These are phyloP conservation scores for Cephus runcator DNA, from an alignment of 2,888 invertebrate species.

Conservation along the genomic window DNA sequence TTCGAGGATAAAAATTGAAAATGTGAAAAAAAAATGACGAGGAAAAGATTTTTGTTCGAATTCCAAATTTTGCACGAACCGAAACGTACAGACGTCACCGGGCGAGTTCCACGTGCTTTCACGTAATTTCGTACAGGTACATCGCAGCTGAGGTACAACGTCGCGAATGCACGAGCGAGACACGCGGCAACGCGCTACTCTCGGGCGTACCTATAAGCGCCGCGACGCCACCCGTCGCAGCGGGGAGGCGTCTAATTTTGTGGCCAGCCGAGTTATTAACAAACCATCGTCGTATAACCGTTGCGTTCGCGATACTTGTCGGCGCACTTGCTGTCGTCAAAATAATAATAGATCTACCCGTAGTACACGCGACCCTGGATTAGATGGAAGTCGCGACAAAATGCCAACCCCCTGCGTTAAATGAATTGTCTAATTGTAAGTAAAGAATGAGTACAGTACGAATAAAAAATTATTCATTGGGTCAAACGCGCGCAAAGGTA, in stretches of 20 bases:
- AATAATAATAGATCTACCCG: slow-evolving; percentile 36
- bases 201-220: slow-evolving; percentile 9
- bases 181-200: neutral
- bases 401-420: neutral
- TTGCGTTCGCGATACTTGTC: slow-evolving; percentile 22
- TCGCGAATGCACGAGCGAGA: neutral
- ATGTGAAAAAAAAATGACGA: neutral
- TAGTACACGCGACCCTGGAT: neutral
- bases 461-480: neutral
- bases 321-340: slow-evolving; percentile 40
- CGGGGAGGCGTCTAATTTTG: slow-evolving; percentile 31
- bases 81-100: neutral
- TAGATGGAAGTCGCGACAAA: neutral
- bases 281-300: slow-evolving; percentile 4
- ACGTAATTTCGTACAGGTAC: neutral
- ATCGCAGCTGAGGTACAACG: neutral
- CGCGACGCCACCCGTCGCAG: neutral
- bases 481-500: neutral
- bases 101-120: neutral
- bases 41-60: neutral
- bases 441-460: neutral
- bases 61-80: neutral
- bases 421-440: neutral
- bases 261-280: slow-evolving; percentile 40
- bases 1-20: too few species aligned